phyloP scores from a whole-genome alignment of 2,888 invertebrate species.

The Sinelater perroti region DNA sequence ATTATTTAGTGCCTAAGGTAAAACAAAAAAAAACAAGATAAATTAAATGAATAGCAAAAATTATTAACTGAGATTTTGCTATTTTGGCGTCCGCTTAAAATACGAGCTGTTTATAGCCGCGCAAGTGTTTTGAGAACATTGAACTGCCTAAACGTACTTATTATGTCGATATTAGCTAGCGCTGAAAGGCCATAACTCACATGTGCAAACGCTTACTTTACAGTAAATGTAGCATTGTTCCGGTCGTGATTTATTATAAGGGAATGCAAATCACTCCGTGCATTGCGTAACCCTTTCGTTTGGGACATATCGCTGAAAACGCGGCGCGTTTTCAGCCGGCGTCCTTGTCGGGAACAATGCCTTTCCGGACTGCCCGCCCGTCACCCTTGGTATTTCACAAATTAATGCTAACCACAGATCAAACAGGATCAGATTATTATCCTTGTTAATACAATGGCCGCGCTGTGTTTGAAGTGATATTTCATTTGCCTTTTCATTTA shows the following conservation, averaged over 20 bases:
- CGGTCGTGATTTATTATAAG: slow-evolving; percentile 29
- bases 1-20: too few relatives aligned
- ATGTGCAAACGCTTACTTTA: slow-evolving; percentile 28
- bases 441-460: slow-evolving; percentile 19
- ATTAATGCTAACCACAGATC: slow-evolving; percentile 20
- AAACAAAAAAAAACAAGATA: too few relatives aligned
- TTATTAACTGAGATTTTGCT: too few relatives aligned
- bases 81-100: slow-evolving; percentile 15
- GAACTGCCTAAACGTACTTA: slow-evolving; percentile 37
- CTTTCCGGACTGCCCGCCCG: neutral
- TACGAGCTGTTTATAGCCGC: slow-evolving; percentile 22
- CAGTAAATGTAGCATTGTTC: slow-evolving; percentile 30
- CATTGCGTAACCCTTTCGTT: too few relatives aligned
- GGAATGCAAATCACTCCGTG: slow-evolving; percentile 29
- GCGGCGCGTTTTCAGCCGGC: too few relatives aligned
- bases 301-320: too few relatives aligned
- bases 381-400: slow-evolving; percentile 20
- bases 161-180: slow-evolving; percentile 33
- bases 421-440: slow-evolving; percentile 21
- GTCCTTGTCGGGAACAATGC: neutral
- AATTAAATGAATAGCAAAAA: too few relatives aligned
- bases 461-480: slow-evolving; percentile 14
- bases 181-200: slow-evolving; percentile 37
- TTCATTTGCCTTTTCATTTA: slow-evolving; percentile 15
- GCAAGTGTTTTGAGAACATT: slow-evolving; percentile 29